Evolutionary conservation across 1,140 invertebrate genomes (phyloP).

Genomic region (Camponotus floridanus): DNA sequence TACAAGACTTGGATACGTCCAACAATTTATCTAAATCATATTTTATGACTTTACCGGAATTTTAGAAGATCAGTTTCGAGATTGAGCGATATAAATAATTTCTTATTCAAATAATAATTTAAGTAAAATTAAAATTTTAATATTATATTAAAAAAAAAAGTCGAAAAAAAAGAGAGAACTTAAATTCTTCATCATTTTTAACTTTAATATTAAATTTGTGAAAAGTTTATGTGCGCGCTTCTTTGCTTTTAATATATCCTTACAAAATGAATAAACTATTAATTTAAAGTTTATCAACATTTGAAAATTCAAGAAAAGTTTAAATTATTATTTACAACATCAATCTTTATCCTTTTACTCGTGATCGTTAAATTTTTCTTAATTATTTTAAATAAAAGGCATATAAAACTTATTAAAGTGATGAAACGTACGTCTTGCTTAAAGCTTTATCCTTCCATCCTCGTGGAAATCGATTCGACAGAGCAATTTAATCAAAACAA

Average conservation of each 20-base stretch:
- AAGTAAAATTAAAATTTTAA: not conserved
- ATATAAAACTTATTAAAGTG: not conserved
- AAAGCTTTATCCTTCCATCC: not conserved
- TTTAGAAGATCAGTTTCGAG: not conserved
- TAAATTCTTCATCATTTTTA: not conserved
- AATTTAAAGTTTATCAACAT: not conserved
- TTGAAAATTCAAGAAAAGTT: not conserved
- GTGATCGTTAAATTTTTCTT: not conserved
- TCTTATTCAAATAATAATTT: not conserved
- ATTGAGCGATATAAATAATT: not conserved
- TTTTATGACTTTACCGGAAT: not conserved
- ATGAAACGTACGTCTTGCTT: not conserved
- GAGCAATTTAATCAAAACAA: conserved; percentile 23
- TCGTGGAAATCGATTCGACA: conserved; percentile 19
- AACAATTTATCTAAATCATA: conserved; percentile 28
- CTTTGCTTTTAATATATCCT: not conserved
- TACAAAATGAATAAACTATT: not conserved
- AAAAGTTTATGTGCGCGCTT: not conserved
- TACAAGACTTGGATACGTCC: not conserved
- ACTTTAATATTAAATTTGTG: not conserved
- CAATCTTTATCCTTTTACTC: not conserved
- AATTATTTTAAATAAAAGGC: not conserved
- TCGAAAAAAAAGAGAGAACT: not conserved
- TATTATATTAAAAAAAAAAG: not conserved
- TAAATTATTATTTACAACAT: conserved; percentile 2